Percentiles rank a stretch among this genome's conserved stretches.
Evolutionary conservation across 2,797 vertebrate species (phyloP).

Genomic region (Falco naumanni): DNA sequence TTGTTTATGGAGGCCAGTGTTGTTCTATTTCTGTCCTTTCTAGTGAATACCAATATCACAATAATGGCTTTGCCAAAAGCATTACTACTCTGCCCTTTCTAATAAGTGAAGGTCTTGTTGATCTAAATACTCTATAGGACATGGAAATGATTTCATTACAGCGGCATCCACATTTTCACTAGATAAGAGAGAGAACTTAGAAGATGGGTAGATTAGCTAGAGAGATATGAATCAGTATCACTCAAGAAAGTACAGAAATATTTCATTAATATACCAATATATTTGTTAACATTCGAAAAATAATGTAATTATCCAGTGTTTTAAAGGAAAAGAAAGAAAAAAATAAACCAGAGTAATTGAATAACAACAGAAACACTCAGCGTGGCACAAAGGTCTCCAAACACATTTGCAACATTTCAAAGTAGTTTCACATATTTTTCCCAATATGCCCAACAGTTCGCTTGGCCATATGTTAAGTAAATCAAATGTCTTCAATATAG

Average conservation of each 20-base stretch:
- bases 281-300: not conserved
- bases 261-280: not conserved
- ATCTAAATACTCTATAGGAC: conserved; percentile 72
- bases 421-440: conserved; percentile 71
- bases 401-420: conserved; percentile 70
- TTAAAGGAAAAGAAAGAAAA: not conserved
- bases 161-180: conserved; percentile 30
- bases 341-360: conserved; percentile 12
- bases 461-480: conserved; percentile 69
- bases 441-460: conserved; percentile 70
- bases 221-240: not conserved
- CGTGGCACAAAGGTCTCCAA: conserved; percentile 63
- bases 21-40: conserved; percentile 81
- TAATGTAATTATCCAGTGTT: not conserved
- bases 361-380: conserved; percentile 11
- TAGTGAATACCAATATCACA: conserved; percentile 75
- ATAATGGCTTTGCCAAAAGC: conserved; percentile 75
- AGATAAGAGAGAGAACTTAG: conserved; percentile 4
- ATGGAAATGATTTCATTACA: conserved; percentile 70
- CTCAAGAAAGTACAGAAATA: not conserved
- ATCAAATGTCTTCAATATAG: conserved; percentile 64
- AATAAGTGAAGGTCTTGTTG: conserved; percentile 76
- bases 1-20: conserved; percentile 75
- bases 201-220: conserved; percentile 13
- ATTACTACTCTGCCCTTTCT: conserved; percentile 73